Evolutionary conservation across 2,888 invertebrate species (phyloP).

Genomic region (Andrena flavipes): DNA sequence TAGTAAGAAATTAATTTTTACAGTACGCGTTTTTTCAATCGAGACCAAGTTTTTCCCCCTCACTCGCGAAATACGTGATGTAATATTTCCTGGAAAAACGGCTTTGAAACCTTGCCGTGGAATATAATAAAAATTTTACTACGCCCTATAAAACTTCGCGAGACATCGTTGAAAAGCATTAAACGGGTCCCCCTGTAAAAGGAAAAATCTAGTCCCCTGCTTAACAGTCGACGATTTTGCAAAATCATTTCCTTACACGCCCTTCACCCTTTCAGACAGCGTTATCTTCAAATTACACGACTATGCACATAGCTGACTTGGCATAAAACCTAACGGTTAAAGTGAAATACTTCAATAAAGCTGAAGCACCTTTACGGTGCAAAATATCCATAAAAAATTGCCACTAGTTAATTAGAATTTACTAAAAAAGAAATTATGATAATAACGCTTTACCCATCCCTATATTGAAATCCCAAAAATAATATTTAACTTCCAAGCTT

Average conservation of each 20-base stretch:
- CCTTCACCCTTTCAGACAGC: background rate
- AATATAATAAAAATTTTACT: constrained; percentile 33
- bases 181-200: background rate
- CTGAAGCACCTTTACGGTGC: too few relatives aligned
- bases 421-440: background rate
- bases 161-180: constrained; percentile 24
- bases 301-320: background rate
- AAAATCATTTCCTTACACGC: constrained; percentile 11
- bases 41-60: background rate
- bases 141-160: constrained; percentile 15
- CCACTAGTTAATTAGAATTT: too few relatives aligned
- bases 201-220: background rate
- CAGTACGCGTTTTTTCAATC: background rate
- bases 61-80: background rate
- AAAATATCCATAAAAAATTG: too few relatives aligned
- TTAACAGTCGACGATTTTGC: background rate
- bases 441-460: too few relatives aligned
- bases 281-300: constrained; percentile 7
- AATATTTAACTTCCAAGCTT: too few relatives aligned
- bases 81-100: constrained; percentile 3
- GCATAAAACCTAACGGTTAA: background rate
- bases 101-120: constrained; percentile 1
- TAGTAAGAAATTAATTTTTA: constrained; percentile 12
- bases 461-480: too few relatives aligned
- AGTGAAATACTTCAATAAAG: too few relatives aligned